Percentiles rank a stretch among this genome's conserved stretches.
Evolutionary conservation across 2,888 invertebrate genomes (phyloP).

Genomic region (Cyclophora albipunctata): DNA sequence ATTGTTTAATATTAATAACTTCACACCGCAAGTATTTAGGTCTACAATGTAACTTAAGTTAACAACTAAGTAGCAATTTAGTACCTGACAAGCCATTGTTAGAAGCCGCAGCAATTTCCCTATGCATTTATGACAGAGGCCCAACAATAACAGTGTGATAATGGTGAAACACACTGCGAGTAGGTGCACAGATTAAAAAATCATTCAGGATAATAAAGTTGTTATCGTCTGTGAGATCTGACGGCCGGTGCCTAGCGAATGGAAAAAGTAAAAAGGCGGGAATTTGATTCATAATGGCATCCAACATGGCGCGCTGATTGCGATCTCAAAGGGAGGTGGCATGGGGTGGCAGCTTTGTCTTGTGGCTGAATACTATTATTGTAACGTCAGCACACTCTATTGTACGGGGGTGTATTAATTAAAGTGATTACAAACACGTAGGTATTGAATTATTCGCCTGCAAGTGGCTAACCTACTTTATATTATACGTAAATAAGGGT

Average conservation of each 20-base stretch:
- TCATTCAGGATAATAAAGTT: constrained; percentile 72
- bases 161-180: constrained; percentile 50
- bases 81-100: background rate
- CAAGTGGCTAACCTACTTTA: too few species aligned
- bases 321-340: constrained; percentile 63
- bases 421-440: too few species aligned
- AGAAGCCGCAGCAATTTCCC: background rate
- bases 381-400: constrained; percentile 1
- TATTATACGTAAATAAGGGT: too few species aligned
- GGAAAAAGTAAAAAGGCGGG: constrained; percentile 63
- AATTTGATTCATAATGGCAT: constrained; percentile 70
- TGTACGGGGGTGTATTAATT: too few species aligned
- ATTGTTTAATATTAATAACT: too few species aligned
- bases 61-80: too few species aligned
- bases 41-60: too few species aligned
- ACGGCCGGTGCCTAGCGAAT: constrained; percentile 55
- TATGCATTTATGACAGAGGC: constrained; percentile 9
- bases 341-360: constrained; percentile 61
- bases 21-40: too few species aligned
- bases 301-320: constrained; percentile 69
- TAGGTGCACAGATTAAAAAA: constrained; percentile 64
- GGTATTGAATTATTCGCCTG: too few species aligned
- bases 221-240: constrained; percentile 70
- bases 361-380: constrained; percentile 47
- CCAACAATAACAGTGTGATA: constrained; percentile 38